These are phyloP conservation scores for Thymelicus acteon DNA, from an alignment of 2,888 invertebrate genomes.

Conservation along the genomic window DNA sequence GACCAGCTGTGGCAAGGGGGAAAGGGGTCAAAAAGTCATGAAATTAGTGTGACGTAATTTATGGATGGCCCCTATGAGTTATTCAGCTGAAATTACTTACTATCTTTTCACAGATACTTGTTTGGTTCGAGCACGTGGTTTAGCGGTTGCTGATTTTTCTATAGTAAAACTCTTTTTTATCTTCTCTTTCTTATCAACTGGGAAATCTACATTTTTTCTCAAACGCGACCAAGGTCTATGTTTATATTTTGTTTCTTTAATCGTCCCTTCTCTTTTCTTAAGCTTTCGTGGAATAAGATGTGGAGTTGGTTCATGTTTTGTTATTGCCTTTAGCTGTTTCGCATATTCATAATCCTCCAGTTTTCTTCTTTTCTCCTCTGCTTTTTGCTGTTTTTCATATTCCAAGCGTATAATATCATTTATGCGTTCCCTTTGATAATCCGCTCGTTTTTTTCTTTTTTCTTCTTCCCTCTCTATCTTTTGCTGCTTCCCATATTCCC, in stretches of 20 bases:
- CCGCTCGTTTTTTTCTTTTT: conserved; percentile 19
- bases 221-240: background rate
- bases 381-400: conserved; percentile 28
- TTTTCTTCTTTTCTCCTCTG: no score
- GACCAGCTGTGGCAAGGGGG: no score
- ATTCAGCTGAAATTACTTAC: conserved; percentile 44
- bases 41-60: no score
- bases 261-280: conserved; percentile 33
- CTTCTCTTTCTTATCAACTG: conserved; percentile 10
- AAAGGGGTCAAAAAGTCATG: no score
- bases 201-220: background rate
- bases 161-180: conserved; percentile 21
- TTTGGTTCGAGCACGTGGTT: conserved; percentile 45
- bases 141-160: conserved; percentile 41
- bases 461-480: background rate
- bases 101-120: conserved; percentile 46
- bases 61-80: no score
- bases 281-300: conserved; percentile 13
- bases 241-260: conserved; percentile 12
- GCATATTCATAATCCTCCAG: conserved; percentile 1
- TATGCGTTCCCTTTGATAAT: conserved; percentile 40
- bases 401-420: conserved; percentile 38
- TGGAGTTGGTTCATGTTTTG: conserved; percentile 8
- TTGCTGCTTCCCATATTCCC: conserved; percentile 22
- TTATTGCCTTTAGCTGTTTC: conserved; percentile 33